Percentiles rank a stretch among this genome's conserved stretches.
These are phyloP conservation scores for Motacilla alba DNA, from an alignment of 2,113 vertebrate species.

Conservation along the genomic window DNA sequence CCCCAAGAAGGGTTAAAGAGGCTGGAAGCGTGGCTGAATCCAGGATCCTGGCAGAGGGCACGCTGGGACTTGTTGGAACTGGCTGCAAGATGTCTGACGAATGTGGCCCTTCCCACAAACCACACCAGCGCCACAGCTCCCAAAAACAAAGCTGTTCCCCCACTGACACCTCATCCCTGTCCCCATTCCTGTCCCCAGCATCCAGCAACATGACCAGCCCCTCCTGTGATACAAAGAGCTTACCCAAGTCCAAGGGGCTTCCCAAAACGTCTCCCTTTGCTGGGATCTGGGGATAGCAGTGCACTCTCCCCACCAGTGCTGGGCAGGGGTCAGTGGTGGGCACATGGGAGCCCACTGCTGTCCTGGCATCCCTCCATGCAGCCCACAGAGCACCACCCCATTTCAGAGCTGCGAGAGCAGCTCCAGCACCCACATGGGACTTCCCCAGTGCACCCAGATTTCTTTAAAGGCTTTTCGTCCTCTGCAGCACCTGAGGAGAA, in stretches of 20 bases:
- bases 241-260: background rate
- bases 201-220: rapidly evolving
- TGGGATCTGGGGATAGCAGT: background rate
- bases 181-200: background rate
- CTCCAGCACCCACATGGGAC: background rate
- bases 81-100: conserved; percentile 37
- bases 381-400: background rate
- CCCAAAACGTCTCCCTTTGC: background rate
- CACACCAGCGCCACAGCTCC: background rate
- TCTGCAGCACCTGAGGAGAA: background rate
- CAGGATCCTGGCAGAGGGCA: background rate
- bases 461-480: background rate
- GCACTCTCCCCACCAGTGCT: rapidly evolving
- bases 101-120: conserved; percentile 32
- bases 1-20: conserved; percentile 32
- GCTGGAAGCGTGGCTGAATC: background rate
- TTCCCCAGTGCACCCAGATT: background rate
- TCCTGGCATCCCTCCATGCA: rapidly evolving
- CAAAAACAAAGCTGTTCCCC: background rate
- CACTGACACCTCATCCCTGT: rapidly evolving
- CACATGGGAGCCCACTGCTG: rapidly evolving
- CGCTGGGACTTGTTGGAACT: background rate
- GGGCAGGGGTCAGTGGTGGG: rapidly evolving
- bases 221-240: background rate
- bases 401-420: background rate